These are phyloP conservation scores for Oscheius sp. DNA, from an alignment of 1,140 invertebrate genomes.

Conservation along the genomic window DNA sequence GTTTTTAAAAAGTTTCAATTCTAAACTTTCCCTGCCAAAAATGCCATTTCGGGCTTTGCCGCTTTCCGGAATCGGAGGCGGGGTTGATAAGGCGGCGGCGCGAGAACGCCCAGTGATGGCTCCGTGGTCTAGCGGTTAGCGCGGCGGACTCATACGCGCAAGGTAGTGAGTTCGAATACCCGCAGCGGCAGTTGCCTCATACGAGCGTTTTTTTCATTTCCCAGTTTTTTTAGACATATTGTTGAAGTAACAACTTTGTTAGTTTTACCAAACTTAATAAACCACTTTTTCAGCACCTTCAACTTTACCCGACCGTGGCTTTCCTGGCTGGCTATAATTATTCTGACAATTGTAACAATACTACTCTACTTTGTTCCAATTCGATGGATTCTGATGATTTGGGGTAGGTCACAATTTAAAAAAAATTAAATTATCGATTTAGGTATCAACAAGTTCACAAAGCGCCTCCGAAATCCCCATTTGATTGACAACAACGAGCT, in stretches of 20 bases:
- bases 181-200: no score
- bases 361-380: slow-evolving; percentile 87
- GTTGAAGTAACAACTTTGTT: slow-evolving; percentile 10
- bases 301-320: slow-evolving; percentile 96
- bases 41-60: no score
- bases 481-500: slow-evolving; percentile 95
- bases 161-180: no score
- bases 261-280: no score
- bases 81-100: no score
- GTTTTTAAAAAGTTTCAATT: no score
- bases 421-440: slow-evolving; percentile 24
- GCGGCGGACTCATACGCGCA: no score
- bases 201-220: background rate
- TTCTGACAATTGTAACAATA: slow-evolving; percentile 64
- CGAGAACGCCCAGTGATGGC: no score
- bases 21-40: no score
- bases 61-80: no score
- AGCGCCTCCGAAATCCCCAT: slow-evolving; percentile 86
- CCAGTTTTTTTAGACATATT: slow-evolving; percentile 34
- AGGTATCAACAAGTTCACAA: slow-evolving; percentile 87
- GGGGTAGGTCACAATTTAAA: slow-evolving; percentile 69
- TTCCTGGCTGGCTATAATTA: slow-evolving; percentile 80
- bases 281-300: slow-evolving; percentile 76
- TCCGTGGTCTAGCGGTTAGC: no score
- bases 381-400: slow-evolving; percentile 85